Base-by-base conservation (phyloP, 2,113 vertebrate species). In the Sapayoa aenigma region DNA sequence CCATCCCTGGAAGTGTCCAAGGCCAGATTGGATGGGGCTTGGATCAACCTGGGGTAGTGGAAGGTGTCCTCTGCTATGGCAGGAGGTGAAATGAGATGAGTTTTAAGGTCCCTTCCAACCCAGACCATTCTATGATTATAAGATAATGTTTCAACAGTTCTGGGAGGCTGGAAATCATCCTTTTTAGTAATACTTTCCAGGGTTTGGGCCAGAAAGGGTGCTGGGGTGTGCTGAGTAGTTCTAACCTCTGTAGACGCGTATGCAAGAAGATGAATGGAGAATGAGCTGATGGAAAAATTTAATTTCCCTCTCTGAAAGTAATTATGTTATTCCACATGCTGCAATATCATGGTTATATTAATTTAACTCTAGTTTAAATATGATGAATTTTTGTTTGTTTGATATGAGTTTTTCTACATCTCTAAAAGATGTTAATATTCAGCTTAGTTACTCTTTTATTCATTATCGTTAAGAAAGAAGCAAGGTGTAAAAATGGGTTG, bases 21-120 rank as follows among this genome's bases (percentile, higher is more conserved):
- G n/a, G 62, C 19, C 28, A 22, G 46, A 44, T 0, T 66, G 68
- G 50, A 50, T 0, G 0, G 33, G 23, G 4, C 14, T 81, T 11
- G 87, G 71, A 62, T 17, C n/a, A 18, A 0, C 7, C 30, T 53
- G 41, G 55, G 17, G 14, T 0, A 14, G 41, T 18, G 47, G 39
- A 0, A 82, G 24, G 7, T 14, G 69, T 41, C 69, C 24, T 16
- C 53, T 39, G 37, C 9, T 31, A 30, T 12, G 11, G 39, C 28
- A 14, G 19, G 62, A 35, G 5, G 8, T 60, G 20, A n/a, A 0
- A 41, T 9, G 5, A 37, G 52, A 27, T 47, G 47, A 0, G 0
- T 1, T 53, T 55, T 35, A 6, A 53, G 19, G 13, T 68, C 7
- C 39, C 11, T 62, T 76, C 30, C 30, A 15, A 15, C 14, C 41